Evolutionary conservation across 1,140 invertebrate genomes (phyloP).

Genomic region (Macrostomum lignano): DNA sequence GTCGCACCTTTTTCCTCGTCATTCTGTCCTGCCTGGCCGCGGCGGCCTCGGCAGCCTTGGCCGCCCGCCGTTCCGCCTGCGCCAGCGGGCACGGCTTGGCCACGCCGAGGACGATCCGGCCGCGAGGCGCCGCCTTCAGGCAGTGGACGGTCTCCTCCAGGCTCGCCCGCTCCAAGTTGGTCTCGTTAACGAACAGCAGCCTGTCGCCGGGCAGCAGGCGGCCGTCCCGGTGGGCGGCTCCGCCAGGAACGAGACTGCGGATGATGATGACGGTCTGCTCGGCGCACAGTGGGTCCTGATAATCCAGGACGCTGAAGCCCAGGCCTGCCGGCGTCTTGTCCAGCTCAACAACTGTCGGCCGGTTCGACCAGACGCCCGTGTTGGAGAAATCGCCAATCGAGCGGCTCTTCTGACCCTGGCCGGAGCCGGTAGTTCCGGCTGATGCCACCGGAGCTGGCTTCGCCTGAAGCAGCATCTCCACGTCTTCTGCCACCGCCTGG

Average conservation of each 20-base stretch:
- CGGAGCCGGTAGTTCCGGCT: no score
- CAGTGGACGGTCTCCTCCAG: conserved; percentile 83
- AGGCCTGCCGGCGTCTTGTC: conserved; percentile 79
- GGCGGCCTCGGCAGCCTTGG: no score
- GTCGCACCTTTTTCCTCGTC: no score
- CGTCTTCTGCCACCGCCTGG: neutral
- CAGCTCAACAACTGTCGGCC: conserved; percentile 78
- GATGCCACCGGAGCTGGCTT: no score
- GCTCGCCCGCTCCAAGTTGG: conserved; percentile 65
- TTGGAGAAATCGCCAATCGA: no score
- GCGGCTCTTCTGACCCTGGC: no score
- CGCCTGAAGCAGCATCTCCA: no score
- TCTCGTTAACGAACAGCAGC: conserved; percentile 78
- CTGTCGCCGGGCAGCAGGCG: conserved; percentile 82
- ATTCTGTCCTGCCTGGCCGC: no score
- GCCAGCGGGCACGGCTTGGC: conserved; percentile 85
- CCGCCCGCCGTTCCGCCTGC: no score
- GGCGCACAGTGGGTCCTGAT: conserved; percentile 38
- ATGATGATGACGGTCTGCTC: conserved; percentile 70
- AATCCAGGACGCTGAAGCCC: conserved; percentile 93
- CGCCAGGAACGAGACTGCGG: conserved; percentile 75
- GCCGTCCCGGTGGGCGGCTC: conserved; percentile 75
- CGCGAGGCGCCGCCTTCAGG: conserved; percentile 46
- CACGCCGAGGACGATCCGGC: conserved; percentile 69
- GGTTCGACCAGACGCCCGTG: conserved; percentile 34